These are phyloP conservation scores for Trogon surrucura DNA, from an alignment of 2,113 vertebrate genomes.

Conservation along the genomic window DNA sequence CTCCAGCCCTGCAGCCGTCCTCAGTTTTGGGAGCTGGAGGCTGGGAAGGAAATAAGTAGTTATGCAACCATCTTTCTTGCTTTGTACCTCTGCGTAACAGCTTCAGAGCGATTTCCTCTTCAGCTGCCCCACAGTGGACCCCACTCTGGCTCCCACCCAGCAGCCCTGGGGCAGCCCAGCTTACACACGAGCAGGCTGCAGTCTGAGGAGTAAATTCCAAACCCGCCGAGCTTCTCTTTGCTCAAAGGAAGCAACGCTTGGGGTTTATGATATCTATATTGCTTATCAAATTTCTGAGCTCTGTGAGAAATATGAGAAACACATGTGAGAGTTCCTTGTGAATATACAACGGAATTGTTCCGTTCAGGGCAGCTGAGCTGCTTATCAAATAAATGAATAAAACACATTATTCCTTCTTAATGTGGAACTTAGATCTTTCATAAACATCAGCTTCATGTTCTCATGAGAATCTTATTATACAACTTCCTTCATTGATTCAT, in stretches of 20 bases:
- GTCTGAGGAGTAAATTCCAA: too few relatives aligned
- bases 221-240: too few relatives aligned
- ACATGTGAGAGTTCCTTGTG: not conserved
- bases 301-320: not conserved
- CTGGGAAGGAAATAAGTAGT: not conserved
- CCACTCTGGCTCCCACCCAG: too few relatives aligned
- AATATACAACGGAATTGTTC: not conserved
- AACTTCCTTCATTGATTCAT: conserved; percentile 59
- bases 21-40: not conserved
- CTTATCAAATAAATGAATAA: conserved; percentile 55
- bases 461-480: conserved; percentile 40
- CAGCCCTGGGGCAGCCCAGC: too few relatives aligned
- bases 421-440: conserved; percentile 49
- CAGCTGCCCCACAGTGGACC: not conserved
- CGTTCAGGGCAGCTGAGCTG: not conserved
- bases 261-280: not conserved
- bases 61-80: not conserved
- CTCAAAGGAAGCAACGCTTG: too few relatives aligned
- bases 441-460: conserved; percentile 57
- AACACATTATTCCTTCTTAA: conserved; percentile 51
- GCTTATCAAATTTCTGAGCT: conserved; percentile 5
- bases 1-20: not conserved
- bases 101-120: not conserved
- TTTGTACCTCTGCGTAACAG: not conserved
- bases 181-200: too few relatives aligned